phyloP scores from a whole-genome alignment of 2,113 vertebrate species.

The Plotosus lineatus region DNA sequence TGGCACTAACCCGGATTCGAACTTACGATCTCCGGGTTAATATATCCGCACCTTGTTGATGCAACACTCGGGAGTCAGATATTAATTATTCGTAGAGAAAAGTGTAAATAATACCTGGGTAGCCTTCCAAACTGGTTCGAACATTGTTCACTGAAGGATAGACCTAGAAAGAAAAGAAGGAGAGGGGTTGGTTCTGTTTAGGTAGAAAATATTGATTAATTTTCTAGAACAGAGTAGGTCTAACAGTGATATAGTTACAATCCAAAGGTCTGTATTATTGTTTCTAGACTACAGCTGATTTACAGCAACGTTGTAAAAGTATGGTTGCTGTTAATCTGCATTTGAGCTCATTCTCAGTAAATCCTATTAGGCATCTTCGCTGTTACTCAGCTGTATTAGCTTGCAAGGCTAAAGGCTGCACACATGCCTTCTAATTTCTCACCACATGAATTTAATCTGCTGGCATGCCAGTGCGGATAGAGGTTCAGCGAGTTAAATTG shows the following conservation, averaged over 20 bases:
- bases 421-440: not conserved
- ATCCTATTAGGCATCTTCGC: not conserved
- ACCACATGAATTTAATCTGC: not conserved
- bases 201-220: not conserved
- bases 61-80: no score
- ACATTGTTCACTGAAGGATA: constrained; percentile 96
- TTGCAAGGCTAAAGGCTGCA: not conserved
- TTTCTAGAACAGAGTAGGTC: not conserved
- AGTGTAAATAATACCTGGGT: constrained; percentile 78
- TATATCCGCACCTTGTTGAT: no score
- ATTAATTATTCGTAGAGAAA: not conserved
- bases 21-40: no score
- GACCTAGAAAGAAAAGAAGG: constrained; percentile 69
- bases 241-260: not conserved
- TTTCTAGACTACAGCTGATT: not conserved
- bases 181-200: not conserved
- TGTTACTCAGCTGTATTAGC: not conserved
- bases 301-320: no score
- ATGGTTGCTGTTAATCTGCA: not conserved
- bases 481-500: not conserved
- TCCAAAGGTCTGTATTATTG: not conserved
- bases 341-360: not conserved
- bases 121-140: constrained; percentile 93
- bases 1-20: no score
- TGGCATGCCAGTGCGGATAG: not conserved